Base-by-base conservation (phyloP, 1,140 invertebrate species). In the Orussus abietinus region DNA sequence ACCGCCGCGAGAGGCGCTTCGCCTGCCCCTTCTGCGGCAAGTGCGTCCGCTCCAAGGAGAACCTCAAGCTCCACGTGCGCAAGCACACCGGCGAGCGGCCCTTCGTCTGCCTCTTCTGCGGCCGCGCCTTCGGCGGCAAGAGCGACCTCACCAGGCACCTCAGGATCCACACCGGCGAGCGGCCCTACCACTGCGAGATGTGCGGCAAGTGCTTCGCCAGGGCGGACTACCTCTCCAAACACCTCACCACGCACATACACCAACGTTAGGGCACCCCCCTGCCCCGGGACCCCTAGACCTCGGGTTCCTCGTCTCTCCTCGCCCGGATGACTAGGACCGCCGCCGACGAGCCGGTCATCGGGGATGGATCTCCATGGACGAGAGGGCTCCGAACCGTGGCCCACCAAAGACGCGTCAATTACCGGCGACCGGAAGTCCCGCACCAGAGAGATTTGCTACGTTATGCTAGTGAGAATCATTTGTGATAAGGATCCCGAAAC, bases 131-230 rank as follows among this genome's bases (percentile, higher is more conserved):
- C 55, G 88, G 88, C 3, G 88, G 88, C 4, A 90, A 91, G 62
- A 88, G 85, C 54, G 88, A 92, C 58, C 72, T 92, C 37, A 91
- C 88, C 1, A 82, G 89, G 5, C 89, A 92, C 60, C 72, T 91
- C 20, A 78, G 88, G 36, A 91, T 91, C 35, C 88, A 92, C 66
- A 92, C 88, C 0, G 89, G 88, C 15, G 86, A 90, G 64, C 78
- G 86, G 54, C 91, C 85, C 30, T 94, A 86, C 66, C 90, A 89
- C 59, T 92, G 89, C 69, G 88, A 92, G 66, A 87, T 88, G 64
- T 92, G 90, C 69, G 88, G 88, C 48, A 92, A 92, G 64, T 90
- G 88, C 63, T 92, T 92, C 72, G 89, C 88, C 6, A 72, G 89
- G 5, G 89, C 88, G 18, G 89, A 92, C 61, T 92, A 92, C 56